Conservation (phyloP, 2,888 invertebrate species). For the Andrena hattorfiana region DNA sequence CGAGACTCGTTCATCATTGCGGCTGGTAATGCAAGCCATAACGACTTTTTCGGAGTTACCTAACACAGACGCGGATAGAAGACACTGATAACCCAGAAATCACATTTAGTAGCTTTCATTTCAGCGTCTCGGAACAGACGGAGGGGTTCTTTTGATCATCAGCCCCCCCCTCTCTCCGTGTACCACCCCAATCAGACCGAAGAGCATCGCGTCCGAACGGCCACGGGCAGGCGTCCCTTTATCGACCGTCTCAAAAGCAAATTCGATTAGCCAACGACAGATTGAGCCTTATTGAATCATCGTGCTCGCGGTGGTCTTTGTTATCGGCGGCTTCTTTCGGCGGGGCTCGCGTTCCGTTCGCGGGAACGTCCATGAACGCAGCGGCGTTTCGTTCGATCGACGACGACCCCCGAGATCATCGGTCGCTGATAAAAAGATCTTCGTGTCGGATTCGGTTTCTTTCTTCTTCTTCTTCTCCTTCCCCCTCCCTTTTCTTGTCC, state of each 20-base stretch:
- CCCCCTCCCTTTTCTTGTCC: not conserved
- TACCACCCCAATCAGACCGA: constrained; percentile 2
- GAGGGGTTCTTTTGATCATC: constrained; percentile 24
- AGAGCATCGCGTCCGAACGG: constrained; percentile 34
- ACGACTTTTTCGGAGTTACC: too few relatives aligned
- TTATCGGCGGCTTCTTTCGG: constrained; percentile 57
- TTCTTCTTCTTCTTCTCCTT: constrained; percentile 1
- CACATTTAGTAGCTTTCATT: constrained; percentile 23
- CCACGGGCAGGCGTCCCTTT: constrained; percentile 43
- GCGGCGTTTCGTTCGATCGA: constrained; percentile 49
- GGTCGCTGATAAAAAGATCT: constrained; percentile 48
- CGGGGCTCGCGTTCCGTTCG: constrained; percentile 1
- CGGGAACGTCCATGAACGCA: not conserved
- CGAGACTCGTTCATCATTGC: not conserved
- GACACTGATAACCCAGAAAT: constrained; percentile 23
- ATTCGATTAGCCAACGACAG: constrained; percentile 73
- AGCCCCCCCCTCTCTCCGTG: not conserved
- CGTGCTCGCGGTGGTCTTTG: constrained; percentile 60
- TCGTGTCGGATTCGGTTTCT: constrained; percentile 48
- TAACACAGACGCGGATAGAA: not conserved
- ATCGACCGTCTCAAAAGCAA: constrained; percentile 50
- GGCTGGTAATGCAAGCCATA: too few relatives aligned
- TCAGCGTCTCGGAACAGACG: not conserved
- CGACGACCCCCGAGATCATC: constrained; percentile 61
- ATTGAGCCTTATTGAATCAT: constrained; percentile 71